These are phyloP conservation scores for Catharus fuscescens DNA, from an alignment of 2,113 vertebrate genomes.

Conservation along the genomic window DNA sequence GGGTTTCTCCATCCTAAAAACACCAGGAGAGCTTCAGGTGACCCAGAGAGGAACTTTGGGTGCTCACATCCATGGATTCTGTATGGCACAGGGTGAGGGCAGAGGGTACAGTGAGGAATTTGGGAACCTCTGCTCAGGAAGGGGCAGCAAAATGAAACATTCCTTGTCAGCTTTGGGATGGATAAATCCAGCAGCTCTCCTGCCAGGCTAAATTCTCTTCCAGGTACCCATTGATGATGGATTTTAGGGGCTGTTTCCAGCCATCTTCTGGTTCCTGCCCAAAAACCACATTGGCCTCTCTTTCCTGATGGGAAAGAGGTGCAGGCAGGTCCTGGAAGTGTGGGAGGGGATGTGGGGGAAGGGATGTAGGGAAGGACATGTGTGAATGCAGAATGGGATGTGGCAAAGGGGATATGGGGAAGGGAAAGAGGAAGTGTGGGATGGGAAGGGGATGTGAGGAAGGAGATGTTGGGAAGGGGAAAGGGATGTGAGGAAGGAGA, in stretches of 20 bases:
- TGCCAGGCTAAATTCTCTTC: not conserved
- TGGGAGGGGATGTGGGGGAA: not conserved
- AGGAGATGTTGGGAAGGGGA: no score
- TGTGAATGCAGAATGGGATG: no score
- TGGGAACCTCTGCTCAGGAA: not conserved
- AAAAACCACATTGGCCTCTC: not conserved
- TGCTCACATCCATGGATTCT: not conserved
- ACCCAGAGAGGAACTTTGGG: not conserved
- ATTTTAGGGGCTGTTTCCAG: not conserved
- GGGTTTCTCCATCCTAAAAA: not conserved
- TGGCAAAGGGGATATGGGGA: not conserved
- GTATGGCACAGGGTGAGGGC: fast-evolving
- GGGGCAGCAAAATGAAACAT: not conserved
- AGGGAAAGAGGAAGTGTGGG: no score
- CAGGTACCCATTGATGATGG: not conserved
- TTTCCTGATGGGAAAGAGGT: not conserved
- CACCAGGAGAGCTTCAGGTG: not conserved
- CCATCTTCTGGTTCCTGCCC: not conserved
- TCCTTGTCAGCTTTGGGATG: not conserved
- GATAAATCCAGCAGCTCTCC: not conserved
- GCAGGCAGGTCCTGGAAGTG: not conserved
- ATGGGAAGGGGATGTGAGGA: no score
- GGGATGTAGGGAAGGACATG: no score
- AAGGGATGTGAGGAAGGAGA: not conserved
- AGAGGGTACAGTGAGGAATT: not conserved